phyloP scores from a whole-genome alignment of 2,113 vertebrate genomes.

The Phalacrocorax brasilianus region DNA sequence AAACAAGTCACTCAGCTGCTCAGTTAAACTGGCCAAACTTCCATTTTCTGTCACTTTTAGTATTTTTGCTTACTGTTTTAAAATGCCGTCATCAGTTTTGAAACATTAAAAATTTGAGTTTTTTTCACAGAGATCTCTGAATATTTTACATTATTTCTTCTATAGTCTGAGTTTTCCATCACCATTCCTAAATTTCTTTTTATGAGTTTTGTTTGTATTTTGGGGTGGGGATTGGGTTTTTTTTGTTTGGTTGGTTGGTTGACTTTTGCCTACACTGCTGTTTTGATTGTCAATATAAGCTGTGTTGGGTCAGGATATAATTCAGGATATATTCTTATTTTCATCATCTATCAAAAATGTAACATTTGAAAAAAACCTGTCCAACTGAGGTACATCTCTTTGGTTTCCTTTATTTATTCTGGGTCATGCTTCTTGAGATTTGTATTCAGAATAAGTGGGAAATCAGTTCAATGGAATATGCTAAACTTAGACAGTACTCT shows the following conservation, averaged over 20 bases:
- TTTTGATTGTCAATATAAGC: not conserved
- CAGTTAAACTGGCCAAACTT: not conserved
- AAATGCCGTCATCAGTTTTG: not conserved
- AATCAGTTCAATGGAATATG: not conserved
- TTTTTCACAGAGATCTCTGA: not conserved
- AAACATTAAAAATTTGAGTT: not conserved
- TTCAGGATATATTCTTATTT: not conserved
- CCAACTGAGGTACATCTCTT: not conserved
- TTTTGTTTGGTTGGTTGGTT: no score
- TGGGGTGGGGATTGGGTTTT: rapidly evolving
- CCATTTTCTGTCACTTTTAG: not conserved
- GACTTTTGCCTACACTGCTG: not conserved
- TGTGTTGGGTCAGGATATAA: not conserved
- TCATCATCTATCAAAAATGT: not conserved
- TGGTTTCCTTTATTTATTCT: not conserved
- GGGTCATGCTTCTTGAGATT: not conserved
- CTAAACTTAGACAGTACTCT: not conserved
- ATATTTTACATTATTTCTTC: not conserved
- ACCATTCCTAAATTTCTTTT: not conserved
- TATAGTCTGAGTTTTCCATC: not conserved
- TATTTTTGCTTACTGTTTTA: not conserved
- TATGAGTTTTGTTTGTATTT: not conserved
- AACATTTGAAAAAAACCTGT: not conserved
- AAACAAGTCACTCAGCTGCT: not conserved
- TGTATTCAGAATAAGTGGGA: not conserved